Percentiles rank a stretch among this genome's conserved stretches.
These are phyloP conservation scores for Anguilla megastoma DNA, from an alignment of 2,797 vertebrate species.

Conservation along the genomic window DNA sequence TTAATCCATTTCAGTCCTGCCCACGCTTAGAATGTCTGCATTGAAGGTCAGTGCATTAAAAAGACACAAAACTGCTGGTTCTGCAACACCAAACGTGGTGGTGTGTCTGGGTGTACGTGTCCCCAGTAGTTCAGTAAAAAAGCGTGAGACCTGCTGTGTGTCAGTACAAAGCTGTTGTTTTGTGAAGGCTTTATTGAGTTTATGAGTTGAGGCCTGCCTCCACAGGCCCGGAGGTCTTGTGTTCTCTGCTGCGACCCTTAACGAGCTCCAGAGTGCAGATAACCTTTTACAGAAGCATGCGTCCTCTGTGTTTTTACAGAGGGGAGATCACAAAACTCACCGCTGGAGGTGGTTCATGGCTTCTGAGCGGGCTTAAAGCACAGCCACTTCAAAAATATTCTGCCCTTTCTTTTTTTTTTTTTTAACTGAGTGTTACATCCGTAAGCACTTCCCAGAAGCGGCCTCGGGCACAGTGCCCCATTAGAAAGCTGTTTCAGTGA, in stretches of 20 bases:
- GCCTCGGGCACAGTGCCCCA: neutral
- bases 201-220: slow-evolving; percentile 11
- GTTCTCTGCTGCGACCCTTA: neutral
- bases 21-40: neutral
- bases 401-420: neutral
- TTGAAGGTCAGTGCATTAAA: neutral
- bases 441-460: neutral
- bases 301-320: neutral
- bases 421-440: neutral
- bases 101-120: neutral
- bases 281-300: neutral
- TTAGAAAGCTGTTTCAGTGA: slow-evolving; percentile 3
- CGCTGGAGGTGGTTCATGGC: neutral
- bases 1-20: neutral
- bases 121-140: neutral
- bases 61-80: neutral
- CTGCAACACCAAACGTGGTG: neutral
- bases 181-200: slow-evolving; percentile 2
- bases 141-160: neutral
- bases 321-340: neutral
- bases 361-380: neutral
- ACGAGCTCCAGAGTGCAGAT: slow-evolving; percentile 15
- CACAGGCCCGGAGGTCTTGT: slow-evolving; percentile 6
- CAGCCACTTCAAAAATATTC: neutral
- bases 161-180: slow-evolving; percentile 9